Conservation (phyloP, 1,140 invertebrate species). For the Drosophila asahinai region DNA sequence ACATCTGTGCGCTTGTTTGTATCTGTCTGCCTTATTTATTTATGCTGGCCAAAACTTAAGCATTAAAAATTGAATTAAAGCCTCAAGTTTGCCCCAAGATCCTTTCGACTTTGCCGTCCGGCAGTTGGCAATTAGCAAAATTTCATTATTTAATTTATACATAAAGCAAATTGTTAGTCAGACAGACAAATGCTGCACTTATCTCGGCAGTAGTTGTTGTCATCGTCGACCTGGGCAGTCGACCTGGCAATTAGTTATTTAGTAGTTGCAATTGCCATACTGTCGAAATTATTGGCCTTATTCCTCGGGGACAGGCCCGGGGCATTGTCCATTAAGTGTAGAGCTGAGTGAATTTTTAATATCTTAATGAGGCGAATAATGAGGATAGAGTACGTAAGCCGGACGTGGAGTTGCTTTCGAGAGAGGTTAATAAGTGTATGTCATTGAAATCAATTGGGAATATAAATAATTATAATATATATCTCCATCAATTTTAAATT, state of each 20-base stretch:
- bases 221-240: slow-evolving; percentile 33
- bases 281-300: slow-evolving; percentile 46
- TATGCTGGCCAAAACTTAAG: slow-evolving; percentile 68
- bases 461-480: not conserved
- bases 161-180: slow-evolving; percentile 46
- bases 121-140: slow-evolving; percentile 69
- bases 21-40: slow-evolving; percentile 45
- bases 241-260: slow-evolving; percentile 70
- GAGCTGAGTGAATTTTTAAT: slow-evolving; percentile 47
- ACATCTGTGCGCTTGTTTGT: slow-evolving; percentile 15
- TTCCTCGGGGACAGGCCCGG: slow-evolving; percentile 3
- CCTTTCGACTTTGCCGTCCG: slow-evolving; percentile 37
- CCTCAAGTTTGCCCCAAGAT: slow-evolving; percentile 47
- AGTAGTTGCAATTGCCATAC: slow-evolving; percentile 60
- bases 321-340: slow-evolving; percentile 47
- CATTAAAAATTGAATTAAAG: slow-evolving; percentile 82
- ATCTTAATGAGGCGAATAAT: slow-evolving; percentile 39
- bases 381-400: not conserved
- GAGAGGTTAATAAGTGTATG: no score
- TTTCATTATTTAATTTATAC: slow-evolving; percentile 75
- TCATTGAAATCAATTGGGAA: not conserved
- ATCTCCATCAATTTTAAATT: no score
- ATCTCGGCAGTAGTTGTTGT: slow-evolving; percentile 31
- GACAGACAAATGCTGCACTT: slow-evolving; percentile 50
- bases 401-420: no score